Evolutionary conservation across 2,888 invertebrate species (phyloP).

Genomic region (Pherbina coryleti): DNA sequence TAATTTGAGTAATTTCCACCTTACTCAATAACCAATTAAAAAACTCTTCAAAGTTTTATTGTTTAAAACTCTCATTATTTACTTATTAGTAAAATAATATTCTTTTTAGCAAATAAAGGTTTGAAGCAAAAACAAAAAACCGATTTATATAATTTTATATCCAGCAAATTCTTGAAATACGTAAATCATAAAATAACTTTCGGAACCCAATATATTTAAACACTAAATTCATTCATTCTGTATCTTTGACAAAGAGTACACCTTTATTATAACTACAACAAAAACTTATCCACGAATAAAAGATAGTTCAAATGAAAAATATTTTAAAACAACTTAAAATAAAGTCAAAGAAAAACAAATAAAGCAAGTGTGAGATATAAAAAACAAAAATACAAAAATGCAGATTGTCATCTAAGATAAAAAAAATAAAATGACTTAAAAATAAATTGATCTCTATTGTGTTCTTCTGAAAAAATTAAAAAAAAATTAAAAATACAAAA

Average conservation of each 20-base stretch:
- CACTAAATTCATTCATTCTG: not conserved
- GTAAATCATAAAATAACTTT: constrained; percentile 9
- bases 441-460: constrained; percentile 63
- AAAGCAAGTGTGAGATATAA: not conserved
- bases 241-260: not conserved
- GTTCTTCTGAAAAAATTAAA: constrained; percentile 54
- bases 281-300: constrained; percentile 20
- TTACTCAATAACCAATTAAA: too few species aligned
- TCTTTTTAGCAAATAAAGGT: too few species aligned
- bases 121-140: not conserved
- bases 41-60: too few species aligned
- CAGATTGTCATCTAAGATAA: constrained; percentile 9
- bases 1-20: too few species aligned
- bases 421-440: constrained; percentile 36
- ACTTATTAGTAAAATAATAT: too few species aligned
- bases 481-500: constrained; percentile 17
- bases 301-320: constrained; percentile 21
- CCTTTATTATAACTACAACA: not conserved
- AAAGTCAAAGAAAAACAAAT: constrained; percentile 6
- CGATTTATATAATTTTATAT: not conserved
- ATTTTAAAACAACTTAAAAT: not conserved
- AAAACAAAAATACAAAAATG: constrained; percentile 22
- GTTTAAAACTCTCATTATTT: too few species aligned
- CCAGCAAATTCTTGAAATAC: not conserved
- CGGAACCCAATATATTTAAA: not conserved